Evolutionary conservation across 1,140 invertebrate species (phyloP), one percentile per base, ranked within the genome.

Genomic region (Condylostylus longicornis): DNA sequence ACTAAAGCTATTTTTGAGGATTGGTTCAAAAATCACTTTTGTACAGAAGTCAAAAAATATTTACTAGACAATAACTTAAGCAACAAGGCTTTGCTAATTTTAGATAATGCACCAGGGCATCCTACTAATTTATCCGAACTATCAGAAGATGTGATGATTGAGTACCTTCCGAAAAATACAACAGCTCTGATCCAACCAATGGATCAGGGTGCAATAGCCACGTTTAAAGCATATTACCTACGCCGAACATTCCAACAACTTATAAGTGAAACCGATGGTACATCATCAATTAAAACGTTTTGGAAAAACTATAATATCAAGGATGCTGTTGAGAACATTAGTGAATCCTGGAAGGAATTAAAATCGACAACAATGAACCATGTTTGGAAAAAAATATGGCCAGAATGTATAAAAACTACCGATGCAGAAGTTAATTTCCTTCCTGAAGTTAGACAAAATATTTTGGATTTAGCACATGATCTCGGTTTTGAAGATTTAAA

Each of bases 41-140:
- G 48, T 15, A 48, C 48, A 20, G 45, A 48, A 37, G 48, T 55
- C 35, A 42, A 56, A 53, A 28, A 42, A 36, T 62, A 58, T 47
- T 52, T 50, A 18, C 25, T 35, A 8, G 30, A 42, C 27, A 54
- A 62, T 38, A 43, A 61, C 41, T 45, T 63, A 20, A 45, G 47
- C 13, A 65, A 59, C 48, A 62, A 66, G 53, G 52, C 60, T 39
- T 35, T 66, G 14, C 46, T 69, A 27, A 44, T 68, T 36, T 42
- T 68, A 5, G 66, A 69, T 44, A 68, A 65, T 44, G 57, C 53
- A 36, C 42, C 58, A 30, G 45, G 54, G 29, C 63, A 68, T 48
- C 45, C 45, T 40, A 40, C 29, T 37, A 30, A 50, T 40, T 36
- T 43, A 46, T 40, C 33, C 34, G 25, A 37, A 1, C 28, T 31